Evolutionary conservation across 2,888 invertebrate species (phyloP).

Genomic region (Octonoba sinensis): DNA sequence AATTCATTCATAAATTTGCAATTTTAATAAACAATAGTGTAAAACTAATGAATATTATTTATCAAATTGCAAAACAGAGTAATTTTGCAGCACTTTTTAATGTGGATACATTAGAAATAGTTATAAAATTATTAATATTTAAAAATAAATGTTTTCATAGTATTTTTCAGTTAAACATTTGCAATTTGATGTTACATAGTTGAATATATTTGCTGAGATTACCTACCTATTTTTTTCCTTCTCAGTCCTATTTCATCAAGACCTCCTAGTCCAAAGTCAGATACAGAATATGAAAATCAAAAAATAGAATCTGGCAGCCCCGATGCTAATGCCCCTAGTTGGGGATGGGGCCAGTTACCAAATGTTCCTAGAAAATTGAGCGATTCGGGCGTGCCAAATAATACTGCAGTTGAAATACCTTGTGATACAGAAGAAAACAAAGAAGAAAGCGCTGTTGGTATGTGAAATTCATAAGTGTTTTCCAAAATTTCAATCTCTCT

Average conservation of each 20-base stretch:
- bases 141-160: too few species aligned
- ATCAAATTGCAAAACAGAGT: too few species aligned
- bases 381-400: constrained; percentile 11
- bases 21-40: too few species aligned
- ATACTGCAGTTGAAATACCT: not conserved
- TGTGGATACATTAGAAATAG: too few species aligned
- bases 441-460: constrained; percentile 37
- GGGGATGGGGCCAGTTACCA: constrained; percentile 93
- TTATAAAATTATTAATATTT: too few species aligned
- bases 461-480: not conserved
- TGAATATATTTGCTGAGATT: too few species aligned
- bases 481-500: not conserved
- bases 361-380: constrained; percentile 70
- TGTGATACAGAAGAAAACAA: constrained; percentile 25
- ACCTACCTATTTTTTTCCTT: constrained; percentile 8
- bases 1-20: too few species aligned
- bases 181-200: too few species aligned
- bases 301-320: constrained; percentile 64
- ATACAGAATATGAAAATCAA: constrained; percentile 87
- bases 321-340: constrained; percentile 71
- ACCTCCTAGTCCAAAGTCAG: constrained; percentile 89
- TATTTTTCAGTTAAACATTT: too few species aligned
- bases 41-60: too few species aligned
- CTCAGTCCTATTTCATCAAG: constrained; percentile 75
- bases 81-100: too few species aligned